Conservation (phyloP, 2,888 invertebrate genomes). For the Oxyteleia sp. region DNA sequence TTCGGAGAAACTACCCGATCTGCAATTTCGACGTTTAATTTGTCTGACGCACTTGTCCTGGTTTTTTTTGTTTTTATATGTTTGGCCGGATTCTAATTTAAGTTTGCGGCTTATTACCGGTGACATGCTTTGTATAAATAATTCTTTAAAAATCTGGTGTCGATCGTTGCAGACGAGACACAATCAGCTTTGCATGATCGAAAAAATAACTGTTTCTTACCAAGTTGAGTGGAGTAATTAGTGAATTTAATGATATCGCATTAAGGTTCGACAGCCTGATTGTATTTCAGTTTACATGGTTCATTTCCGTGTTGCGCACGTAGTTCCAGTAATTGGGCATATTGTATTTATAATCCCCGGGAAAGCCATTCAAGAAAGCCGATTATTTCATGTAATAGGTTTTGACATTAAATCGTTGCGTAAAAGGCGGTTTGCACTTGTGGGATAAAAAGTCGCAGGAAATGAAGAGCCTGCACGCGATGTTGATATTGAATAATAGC, state of each 20-base stretch:
- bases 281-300: too few species aligned
- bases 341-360: too few species aligned
- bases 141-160: too few species aligned
- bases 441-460: constrained; percentile 34
- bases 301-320: too few species aligned
- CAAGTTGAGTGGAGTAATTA: constrained; percentile 18
- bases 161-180: background rate
- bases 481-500: constrained; percentile 36
- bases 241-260: constrained; percentile 29
- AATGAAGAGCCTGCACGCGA: constrained; percentile 33
- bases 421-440: constrained; percentile 43
- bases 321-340: too few species aligned
- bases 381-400: constrained; percentile 32
- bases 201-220: constrained; percentile 22
- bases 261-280: constrained; percentile 31
- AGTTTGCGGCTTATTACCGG: constrained; percentile 19
- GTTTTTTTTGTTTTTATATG: constrained; percentile 25
- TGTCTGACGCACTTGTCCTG: constrained; percentile 7
- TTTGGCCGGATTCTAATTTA: constrained; percentile 28
- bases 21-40: constrained; percentile 27
- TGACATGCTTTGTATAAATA: too few species aligned
- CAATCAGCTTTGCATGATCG: constrained; percentile 5
- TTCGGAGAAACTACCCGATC: constrained; percentile 19
- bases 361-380: too few species aligned
- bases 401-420: constrained; percentile 29